Evolutionary conservation across 2,797 vertebrate genomes (phyloP).

Genomic region (Antennarius maculatus): DNA sequence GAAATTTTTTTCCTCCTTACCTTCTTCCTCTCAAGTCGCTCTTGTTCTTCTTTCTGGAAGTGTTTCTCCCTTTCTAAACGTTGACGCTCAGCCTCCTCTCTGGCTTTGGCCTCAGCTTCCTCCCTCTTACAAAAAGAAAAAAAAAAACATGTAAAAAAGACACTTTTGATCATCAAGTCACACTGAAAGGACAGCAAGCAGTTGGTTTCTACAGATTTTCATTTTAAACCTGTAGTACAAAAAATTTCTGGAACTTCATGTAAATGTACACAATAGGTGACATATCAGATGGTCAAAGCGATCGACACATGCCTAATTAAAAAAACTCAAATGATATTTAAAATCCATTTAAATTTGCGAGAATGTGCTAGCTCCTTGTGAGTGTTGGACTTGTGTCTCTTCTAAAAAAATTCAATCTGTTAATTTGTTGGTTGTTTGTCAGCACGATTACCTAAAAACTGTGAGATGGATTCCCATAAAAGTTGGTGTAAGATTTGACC

Average conservation of each 20-base stretch:
- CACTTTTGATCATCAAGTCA: not conserved
- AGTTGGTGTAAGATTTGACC: too few relatives aligned
- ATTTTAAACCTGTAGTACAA: not conserved
- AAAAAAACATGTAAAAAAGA: not conserved
- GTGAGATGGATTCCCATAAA: too few relatives aligned
- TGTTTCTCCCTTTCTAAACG: slow-evolving; percentile 93
- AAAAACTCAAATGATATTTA: too few relatives aligned
- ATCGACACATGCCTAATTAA: too few relatives aligned
- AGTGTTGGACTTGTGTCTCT: too few relatives aligned
- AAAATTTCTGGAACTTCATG: not conserved
- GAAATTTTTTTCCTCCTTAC: slow-evolving; percentile 60
- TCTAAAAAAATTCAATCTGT: too few relatives aligned
- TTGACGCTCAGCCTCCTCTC: slow-evolving; percentile 91
- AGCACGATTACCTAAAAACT: too few relatives aligned
- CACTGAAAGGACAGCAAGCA: not conserved
- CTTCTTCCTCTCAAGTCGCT: slow-evolving; percentile 93
- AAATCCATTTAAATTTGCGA: too few relatives aligned
- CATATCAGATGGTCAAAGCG: too few relatives aligned
- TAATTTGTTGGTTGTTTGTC: too few relatives aligned
- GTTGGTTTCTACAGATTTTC: not conserved
- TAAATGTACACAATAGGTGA: too few relatives aligned
- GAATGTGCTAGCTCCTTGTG: too few relatives aligned
- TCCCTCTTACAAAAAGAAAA: slow-evolving; percentile 80
- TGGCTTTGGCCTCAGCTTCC: slow-evolving; percentile 87
- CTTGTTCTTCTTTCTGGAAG: slow-evolving; percentile 95